These are phyloP conservation scores for Cepaea hortensis DNA, from an alignment of 2,888 invertebrate genomes.

Conservation along the genomic window DNA sequence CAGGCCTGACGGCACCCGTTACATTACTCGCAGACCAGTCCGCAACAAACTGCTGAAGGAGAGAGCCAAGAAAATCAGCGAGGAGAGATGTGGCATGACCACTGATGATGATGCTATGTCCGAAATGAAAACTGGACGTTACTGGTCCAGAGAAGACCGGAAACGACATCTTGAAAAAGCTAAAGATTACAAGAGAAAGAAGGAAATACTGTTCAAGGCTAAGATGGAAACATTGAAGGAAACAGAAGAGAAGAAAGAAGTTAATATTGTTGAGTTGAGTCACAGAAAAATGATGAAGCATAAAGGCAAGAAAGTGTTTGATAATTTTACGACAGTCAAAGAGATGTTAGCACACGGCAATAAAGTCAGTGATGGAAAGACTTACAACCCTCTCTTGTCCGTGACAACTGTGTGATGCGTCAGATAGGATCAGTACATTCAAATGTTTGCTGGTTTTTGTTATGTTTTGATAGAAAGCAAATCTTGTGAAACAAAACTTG, in stretches of 20 bases:
- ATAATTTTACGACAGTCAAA: conserved; percentile 81
- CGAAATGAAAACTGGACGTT: conserved; percentile 85
- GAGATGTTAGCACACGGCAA: conserved; percentile 81
- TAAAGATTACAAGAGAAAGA: conserved; percentile 80
- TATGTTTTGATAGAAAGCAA: neutral
- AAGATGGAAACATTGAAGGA: conserved; percentile 75
- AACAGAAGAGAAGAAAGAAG: conserved; percentile 74
- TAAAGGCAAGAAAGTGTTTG: conserved; percentile 77
- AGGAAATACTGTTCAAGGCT: conserved; percentile 70
- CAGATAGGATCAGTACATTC: neutral
- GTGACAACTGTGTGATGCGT: conserved; percentile 77
- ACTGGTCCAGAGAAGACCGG: conserved; percentile 86
- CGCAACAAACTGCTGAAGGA: conserved; percentile 83
- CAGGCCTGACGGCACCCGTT: conserved; percentile 85
- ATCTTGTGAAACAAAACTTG: neutral
- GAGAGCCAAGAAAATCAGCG: conserved; percentile 82
- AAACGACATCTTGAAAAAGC: conserved; percentile 85
- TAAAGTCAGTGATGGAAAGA: conserved; percentile 69
- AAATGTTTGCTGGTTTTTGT: neutral
- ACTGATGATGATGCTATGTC: conserved; percentile 88
- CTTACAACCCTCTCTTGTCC: conserved; percentile 76
- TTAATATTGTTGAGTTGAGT: conserved; percentile 77
- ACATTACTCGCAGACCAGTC: conserved; percentile 85
- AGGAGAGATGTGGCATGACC: conserved; percentile 83
- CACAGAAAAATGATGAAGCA: conserved; percentile 81